Evolutionary conservation across 53 echinoderm and acorn worm genomes (phyloP).

Genomic region (Holothuria leucospilota): DNA sequence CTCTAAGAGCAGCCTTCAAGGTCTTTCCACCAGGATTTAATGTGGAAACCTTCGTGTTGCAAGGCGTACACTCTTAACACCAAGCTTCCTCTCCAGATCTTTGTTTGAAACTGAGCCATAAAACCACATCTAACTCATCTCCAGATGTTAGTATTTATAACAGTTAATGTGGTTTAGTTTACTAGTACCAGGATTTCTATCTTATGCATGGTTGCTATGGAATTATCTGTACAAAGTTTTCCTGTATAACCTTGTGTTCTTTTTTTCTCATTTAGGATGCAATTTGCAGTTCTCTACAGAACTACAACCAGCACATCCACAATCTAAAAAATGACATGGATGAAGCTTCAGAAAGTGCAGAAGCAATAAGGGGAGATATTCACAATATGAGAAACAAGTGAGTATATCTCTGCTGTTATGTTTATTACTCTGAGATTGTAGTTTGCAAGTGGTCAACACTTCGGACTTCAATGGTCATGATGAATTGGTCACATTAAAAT

Average conservation of each 20-base stretch:
- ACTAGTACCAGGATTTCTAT: not conserved
- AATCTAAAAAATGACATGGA: conserved; percentile 91
- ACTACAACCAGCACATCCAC: conserved; percentile 97
- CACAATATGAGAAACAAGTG: conserved; percentile 98
- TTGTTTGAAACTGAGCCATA: too few species aligned
- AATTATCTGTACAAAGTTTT: not conserved
- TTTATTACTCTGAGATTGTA: too few species aligned
- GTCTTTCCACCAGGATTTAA: too few species aligned
- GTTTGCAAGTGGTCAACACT: too few species aligned
- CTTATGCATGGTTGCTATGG: not conserved
- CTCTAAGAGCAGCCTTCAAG: too few species aligned
- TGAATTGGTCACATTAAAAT: too few species aligned
- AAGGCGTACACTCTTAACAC: too few species aligned
- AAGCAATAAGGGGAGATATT: conserved; percentile 90
- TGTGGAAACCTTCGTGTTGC: too few species aligned
- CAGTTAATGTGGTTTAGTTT: not conserved
- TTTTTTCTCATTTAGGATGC: conserved; percentile 73
- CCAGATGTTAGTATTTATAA: too few species aligned
- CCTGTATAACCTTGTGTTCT: not conserved
- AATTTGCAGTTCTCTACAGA: conserved; percentile 88
- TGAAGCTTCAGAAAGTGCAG: conserved; percentile 97
- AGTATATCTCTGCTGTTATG: conserved; percentile 7
- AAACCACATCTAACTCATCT: too few species aligned
- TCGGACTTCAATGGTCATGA: too few species aligned
- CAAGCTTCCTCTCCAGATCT: too few species aligned